Evolutionary conservation across 2,888 invertebrate genomes (phyloP), one percentile per base, ranked within the genome.

Genomic region (Nomada lathburiana): DNA sequence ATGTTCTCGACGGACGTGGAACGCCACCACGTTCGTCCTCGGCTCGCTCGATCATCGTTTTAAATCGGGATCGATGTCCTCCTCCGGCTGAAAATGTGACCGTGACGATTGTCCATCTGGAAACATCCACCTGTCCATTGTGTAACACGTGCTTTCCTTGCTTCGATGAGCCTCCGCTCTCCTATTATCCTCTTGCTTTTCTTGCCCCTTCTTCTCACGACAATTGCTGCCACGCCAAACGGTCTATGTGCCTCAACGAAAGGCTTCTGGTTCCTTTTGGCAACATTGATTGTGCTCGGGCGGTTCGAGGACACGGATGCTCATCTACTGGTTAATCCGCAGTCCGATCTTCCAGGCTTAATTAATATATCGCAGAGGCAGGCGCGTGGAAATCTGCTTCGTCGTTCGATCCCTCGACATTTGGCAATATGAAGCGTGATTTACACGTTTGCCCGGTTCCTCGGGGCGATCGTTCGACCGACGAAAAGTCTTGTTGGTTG

Each of bases 41-140:
- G 71, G 77, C 73, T 65, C 42, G 79, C 59, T 78, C 87, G 80
- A 85, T 87, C 80, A 80, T 77, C 65, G 80, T 73, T 80, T 73
- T 55, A 57, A 81, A 85, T 82, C 76, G 76, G 60, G 67, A 76
- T 87, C 79, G 76, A 86, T 76, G 77, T 42, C 47, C 73, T 60
- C 75, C 72, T 65, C 50, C 55, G 57, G 42, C 65, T 52, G 80
- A 55, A 83, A 64, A 67, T 72, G 23, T 50, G 82, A 71, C 82
- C 72, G 82, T 71, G 71, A 76, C 76, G 44, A 57, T n/a, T 50
- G 69, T 29, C 53, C 57, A 29, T n/a, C 55, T 67, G 65, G 79
- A 79, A 80, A 62, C 65, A 67, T 65, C 67, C 50, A 50, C 75
- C 63, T 36, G 18, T 23, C 13, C 67, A 36, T 79, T 80, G 72